phyloP scores from a whole-genome alignment of 2,113 vertebrate species.

The Tauraco erythrolophus region DNA sequence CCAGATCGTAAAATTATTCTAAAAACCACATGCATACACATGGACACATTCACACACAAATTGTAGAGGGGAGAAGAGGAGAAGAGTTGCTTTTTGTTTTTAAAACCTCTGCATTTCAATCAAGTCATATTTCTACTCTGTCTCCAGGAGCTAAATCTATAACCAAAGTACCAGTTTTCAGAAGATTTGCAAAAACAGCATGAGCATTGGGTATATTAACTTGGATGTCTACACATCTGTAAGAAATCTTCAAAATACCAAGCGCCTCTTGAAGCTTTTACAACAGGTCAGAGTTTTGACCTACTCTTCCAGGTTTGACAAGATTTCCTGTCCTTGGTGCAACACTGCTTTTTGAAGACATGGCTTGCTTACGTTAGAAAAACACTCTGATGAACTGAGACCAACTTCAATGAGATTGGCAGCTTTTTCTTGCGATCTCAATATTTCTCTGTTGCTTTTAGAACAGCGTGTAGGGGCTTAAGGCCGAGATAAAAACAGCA shows the following conservation, averaged over 20 bases:
- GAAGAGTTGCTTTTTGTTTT: neutral
- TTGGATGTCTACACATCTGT: neutral
- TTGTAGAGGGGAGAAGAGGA: neutral
- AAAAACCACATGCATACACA: neutral
- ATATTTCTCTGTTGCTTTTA: conserved; percentile 22
- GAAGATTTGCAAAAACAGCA: neutral
- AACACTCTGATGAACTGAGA: neutral
- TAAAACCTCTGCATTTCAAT: neutral
- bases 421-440: neutral
- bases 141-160: neutral
- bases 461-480: neutral
- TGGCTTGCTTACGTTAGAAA: neutral
- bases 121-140: neutral
- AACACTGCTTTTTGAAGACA: neutral
- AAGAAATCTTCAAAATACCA: neutral
- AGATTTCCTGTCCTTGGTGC: neutral
- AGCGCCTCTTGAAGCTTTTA: neutral
- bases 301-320: neutral
- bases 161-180: neutral
- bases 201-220: neutral
- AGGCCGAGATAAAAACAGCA: neutral
- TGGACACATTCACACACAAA: neutral
- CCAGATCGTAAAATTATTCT: neutral
- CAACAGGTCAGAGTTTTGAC: neutral
- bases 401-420: neutral